Evolutionary conservation across 2,888 invertebrate genomes (phyloP).

Genomic region (Thalpophila matura): DNA sequence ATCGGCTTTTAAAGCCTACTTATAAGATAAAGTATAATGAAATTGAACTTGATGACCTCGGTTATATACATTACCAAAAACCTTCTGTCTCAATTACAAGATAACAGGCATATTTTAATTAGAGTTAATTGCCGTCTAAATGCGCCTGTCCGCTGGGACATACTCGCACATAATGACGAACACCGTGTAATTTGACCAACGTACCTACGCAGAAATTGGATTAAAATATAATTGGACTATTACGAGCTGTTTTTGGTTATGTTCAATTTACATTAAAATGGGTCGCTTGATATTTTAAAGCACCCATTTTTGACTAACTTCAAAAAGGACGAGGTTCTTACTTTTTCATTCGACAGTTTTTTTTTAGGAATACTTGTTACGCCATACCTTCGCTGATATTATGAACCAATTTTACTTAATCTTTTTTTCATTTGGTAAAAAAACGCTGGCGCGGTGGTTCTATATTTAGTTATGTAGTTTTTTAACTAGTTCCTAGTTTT

Average conservation of each 20-base stretch:
- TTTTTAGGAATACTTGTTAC: too few species aligned
- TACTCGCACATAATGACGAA: conserved; percentile 18
- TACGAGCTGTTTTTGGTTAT: conserved; percentile 14
- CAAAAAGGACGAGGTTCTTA: too few species aligned
- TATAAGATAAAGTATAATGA: too few species aligned
- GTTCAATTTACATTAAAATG: conserved; percentile 2
- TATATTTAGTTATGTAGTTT: too few species aligned
- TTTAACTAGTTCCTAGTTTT: too few species aligned
- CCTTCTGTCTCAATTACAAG: conserved; percentile 52
- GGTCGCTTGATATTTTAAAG: not conserved
- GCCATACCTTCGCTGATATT: too few species aligned
- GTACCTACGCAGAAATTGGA: conserved; percentile 31
- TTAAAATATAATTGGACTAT: conserved; percentile 44
- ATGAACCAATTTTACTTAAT: too few species aligned
- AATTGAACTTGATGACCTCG: conserved; percentile 30
- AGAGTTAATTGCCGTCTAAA: conserved; percentile 50
- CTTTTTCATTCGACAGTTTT: too few species aligned
- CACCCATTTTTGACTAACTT: too few species aligned
- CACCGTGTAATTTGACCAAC: conserved; percentile 32
- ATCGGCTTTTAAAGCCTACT: too few species aligned
- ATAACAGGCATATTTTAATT: conserved; percentile 54
- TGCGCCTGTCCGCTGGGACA: conserved; percentile 29
- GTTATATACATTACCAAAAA: not conserved
- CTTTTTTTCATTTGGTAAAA: too few species aligned
- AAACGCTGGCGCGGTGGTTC: too few species aligned